A percentile compares a stretch with the other conserved stretches of the same genome.
These are phyloP conservation scores for Sipha flava DNA, from an alignment of 1,140 invertebrate genomes.

Conservation along the genomic window DNA sequence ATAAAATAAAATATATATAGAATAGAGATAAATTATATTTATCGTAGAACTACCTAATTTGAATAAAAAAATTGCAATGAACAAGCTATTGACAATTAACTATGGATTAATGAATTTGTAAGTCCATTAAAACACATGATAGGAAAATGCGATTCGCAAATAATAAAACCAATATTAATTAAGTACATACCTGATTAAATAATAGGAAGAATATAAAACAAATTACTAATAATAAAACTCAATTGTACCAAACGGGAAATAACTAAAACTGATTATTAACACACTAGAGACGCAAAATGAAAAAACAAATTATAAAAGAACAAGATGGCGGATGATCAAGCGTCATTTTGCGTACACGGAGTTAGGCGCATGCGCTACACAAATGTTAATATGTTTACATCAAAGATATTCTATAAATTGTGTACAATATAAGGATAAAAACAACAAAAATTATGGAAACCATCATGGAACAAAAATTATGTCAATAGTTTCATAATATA, in stretches of 20 bases:
- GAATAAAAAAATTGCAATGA: too few relatives aligned
- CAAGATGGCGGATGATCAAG: slow-evolving; percentile 17
- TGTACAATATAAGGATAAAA: too few relatives aligned
- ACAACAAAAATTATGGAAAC: too few relatives aligned
- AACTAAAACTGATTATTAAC: not conserved
- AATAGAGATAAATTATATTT: too few relatives aligned
- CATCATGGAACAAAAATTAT: too few relatives aligned
- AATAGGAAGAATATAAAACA: not conserved
- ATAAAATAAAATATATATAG: too few relatives aligned
- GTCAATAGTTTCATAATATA: too few relatives aligned
- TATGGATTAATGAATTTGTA: too few relatives aligned
- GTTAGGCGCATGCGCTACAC: not conserved
- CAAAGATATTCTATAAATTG: not conserved
- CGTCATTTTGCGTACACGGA: not conserved
- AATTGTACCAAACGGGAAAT: not conserved
- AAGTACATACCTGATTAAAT: not conserved
- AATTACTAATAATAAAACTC: not conserved
- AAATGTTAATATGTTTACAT: not conserved
- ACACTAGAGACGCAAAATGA: not conserved
- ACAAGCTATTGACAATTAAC: too few relatives aligned
- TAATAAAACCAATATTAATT: not conserved
- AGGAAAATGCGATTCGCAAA: not conserved
- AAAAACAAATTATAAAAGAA: not conserved
- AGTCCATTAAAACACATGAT: not conserved
- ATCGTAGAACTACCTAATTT: too few relatives aligned